These are phyloP conservation scores for Xylota sylvarum DNA, from an alignment of 2,888 invertebrate genomes.

Conservation along the genomic window DNA sequence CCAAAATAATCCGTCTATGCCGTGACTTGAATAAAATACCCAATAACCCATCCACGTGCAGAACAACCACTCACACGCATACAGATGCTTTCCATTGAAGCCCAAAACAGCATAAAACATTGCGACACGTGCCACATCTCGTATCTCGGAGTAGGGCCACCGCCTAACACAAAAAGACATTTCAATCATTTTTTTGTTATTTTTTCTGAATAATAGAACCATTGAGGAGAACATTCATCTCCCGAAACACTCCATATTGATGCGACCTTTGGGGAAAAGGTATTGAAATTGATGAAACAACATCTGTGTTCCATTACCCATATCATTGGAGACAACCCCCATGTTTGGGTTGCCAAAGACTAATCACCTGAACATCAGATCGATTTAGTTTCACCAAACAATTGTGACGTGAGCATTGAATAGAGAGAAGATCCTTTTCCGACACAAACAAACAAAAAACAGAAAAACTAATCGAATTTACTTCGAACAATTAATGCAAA, in stretches of 20 bases:
- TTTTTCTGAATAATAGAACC: constrained; percentile 4
- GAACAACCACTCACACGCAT: background rate
- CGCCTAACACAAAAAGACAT: background rate
- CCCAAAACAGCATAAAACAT: constrained; percentile 14
- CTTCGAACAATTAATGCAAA: background rate
- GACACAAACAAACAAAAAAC: background rate
- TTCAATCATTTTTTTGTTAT: constrained; percentile 7
- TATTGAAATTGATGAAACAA: constrained; percentile 8
- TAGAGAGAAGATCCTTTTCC: no score
- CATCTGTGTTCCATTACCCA: constrained; percentile 10
- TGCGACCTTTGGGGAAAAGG: constrained; percentile 9
- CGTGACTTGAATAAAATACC: background rate
- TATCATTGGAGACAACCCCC: background rate
- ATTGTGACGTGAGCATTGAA: background rate
- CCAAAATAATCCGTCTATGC: constrained; percentile 2
- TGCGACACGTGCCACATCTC: constrained; percentile 15
- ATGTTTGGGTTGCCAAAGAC: background rate
- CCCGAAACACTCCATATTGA: background rate
- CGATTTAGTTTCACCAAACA: constrained; percentile 10
- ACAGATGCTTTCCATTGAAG: background rate
- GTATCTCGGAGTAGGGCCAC: background rate
- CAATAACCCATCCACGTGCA: background rate
- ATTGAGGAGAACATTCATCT: background rate
- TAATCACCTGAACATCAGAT: constrained; percentile 13
- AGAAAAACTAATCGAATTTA: background rate